Percentiles rank a stretch among this genome's conserved stretches.
phyloP scores from a whole-genome alignment of 2,888 invertebrate species.

The Antheraea yamamai region DNA sequence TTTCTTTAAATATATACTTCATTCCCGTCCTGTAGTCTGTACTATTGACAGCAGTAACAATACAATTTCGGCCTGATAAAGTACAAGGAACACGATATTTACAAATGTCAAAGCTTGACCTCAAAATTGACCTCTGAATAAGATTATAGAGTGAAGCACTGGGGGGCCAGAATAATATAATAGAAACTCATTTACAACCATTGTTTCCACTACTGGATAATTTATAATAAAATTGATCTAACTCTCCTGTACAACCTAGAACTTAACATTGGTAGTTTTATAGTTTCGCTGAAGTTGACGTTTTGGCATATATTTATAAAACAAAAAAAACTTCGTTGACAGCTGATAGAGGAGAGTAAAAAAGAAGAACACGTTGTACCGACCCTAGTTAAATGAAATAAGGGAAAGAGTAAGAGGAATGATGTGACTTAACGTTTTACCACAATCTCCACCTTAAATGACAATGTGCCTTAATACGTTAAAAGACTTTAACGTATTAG shows the following conservation, averaged over 20 bases:
- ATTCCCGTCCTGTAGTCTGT: slow-evolving; percentile 18
- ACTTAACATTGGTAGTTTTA: not conserved
- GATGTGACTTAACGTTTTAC: too few species aligned
- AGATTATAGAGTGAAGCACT: slow-evolving; percentile 37
- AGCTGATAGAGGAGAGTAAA: too few species aligned
- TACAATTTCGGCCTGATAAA: slow-evolving; percentile 37
- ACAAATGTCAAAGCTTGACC: slow-evolving; percentile 65
- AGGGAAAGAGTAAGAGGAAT: too few species aligned
- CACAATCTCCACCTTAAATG: too few species aligned
- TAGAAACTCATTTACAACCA: slow-evolving; percentile 20
- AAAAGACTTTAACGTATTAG: too few species aligned
- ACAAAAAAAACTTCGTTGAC: too few species aligned
- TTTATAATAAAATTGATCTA: slow-evolving; percentile 7
- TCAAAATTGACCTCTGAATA: slow-evolving; percentile 44
- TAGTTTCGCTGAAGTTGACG: not conserved
- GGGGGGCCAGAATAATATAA: slow-evolving; percentile 29
- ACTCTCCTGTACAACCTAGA: not conserved
- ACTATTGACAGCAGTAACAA: slow-evolving; percentile 30
- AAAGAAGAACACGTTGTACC: too few species aligned
- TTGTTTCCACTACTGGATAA: slow-evolving; percentile 22
- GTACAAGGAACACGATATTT: slow-evolving; percentile 52
- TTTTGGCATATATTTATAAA: too few species aligned
- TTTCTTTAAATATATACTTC: not conserved
- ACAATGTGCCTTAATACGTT: too few species aligned
- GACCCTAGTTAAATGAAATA: too few species aligned